Evolutionary conservation across 2,888 invertebrate genomes (phyloP), one percentile per base, ranked within the genome.

Genomic region (Drosophila aldrichi): DNA sequence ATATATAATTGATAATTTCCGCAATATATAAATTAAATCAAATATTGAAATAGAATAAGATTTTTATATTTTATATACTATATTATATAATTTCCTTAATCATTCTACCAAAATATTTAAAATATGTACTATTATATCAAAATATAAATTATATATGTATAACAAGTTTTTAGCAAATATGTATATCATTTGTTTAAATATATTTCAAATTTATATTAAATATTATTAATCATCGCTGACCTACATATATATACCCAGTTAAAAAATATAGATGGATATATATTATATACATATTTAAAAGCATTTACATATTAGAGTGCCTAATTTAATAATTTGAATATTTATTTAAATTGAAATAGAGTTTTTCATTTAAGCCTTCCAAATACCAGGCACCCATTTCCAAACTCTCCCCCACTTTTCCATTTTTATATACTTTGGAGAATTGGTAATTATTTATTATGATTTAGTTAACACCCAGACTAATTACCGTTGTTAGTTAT

Each of bases 401-500:
- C n/a, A 48, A n/a, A 10, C n/a, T 46, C 29, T 10, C 1, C 46
- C 9, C 16, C 25, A 46, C 4, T 2, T 16, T 46, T 25, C 9
- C 25, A 46, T 16, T 29, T 29, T 7, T 12, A 6, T 2, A 36
- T 6, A 12, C 34, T 4, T 32, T 32, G 22, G 10, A 34, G 2
- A 36, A 36, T 36, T 6, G 2, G 2, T 32, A 32, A 32, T 32
- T 2, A 8, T 16, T 25, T 14, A 32, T 32, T 32, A 32, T 36
- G 14, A 14, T 7, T 22, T 44, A 1, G 25, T 14, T 14, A 44
- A 44, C 16, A 22, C 8, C 6, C 29, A 48, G 14, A 8, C 10
- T 40, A 58, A 58, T 91, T 91, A 92, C 92, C 92, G 84, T 88
- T 78, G 72, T 87, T 91, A 54, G 89, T 88, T 55, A 91, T 88